phyloP scores from a whole-genome alignment of 2,888 invertebrate genomes.

The Drosophila tanythrix region DNA sequence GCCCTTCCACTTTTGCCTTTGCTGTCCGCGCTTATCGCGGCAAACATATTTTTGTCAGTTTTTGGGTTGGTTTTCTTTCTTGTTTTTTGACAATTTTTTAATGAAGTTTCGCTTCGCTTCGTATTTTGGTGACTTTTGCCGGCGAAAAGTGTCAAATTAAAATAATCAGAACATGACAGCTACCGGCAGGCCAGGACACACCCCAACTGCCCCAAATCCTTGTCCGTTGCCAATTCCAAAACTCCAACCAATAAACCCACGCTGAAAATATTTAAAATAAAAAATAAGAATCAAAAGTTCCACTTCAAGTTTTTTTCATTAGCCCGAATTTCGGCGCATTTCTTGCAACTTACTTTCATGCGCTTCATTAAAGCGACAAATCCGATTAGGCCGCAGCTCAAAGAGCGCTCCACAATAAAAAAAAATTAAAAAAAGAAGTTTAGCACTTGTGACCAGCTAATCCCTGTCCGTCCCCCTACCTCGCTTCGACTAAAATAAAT shows the following conservation, averaged over 20 bases:
- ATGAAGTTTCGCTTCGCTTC: slow-evolving; percentile 66
- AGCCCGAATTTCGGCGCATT: slow-evolving; percentile 75
- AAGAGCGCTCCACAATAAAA: slow-evolving; percentile 1
- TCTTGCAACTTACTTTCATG: slow-evolving; percentile 71
- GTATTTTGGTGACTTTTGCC: slow-evolving; percentile 35
- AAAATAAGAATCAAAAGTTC: slow-evolving; percentile 23
- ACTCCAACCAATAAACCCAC: slow-evolving; percentile 35
- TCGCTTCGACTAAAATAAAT: slow-evolving; percentile 62
- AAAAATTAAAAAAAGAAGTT: not conserved
- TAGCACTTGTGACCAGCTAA: slow-evolving; percentile 7
- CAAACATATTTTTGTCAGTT: slow-evolving; percentile 66
- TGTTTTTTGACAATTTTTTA: slow-evolving; percentile 74
- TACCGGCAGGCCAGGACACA: slow-evolving; percentile 70
- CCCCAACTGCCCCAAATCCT: slow-evolving; percentile 11
- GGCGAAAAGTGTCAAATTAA: slow-evolving; percentile 79
- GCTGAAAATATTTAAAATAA: slow-evolving; percentile 18
- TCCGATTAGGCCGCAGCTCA: slow-evolving; percentile 65
- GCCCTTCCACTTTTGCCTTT: not conserved
- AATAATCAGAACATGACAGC: slow-evolving; percentile 81
- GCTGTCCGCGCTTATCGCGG: slow-evolving; percentile 39
- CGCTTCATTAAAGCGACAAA: slow-evolving; percentile 80
- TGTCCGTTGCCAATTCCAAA: slow-evolving; percentile 4
- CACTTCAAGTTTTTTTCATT: slow-evolving; percentile 67
- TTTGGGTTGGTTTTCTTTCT: slow-evolving; percentile 14
- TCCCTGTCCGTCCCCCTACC: not conserved